Base-by-base conservation (phyloP, 2,113 vertebrate genomes). In the Gambusia holbrooki region DNA sequence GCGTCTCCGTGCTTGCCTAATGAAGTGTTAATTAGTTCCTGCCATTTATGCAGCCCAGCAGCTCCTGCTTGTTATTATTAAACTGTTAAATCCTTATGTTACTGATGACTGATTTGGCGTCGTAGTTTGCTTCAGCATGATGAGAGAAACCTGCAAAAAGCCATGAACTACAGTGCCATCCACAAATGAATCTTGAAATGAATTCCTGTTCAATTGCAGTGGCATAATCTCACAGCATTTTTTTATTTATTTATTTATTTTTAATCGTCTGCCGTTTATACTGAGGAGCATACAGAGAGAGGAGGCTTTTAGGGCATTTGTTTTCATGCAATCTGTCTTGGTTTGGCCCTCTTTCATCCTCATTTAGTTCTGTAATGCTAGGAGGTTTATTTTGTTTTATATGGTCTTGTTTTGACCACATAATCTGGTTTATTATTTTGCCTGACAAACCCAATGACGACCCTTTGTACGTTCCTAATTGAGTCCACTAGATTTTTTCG, bases 1-100 rank as follows among this genome's bases (percentile, higher is more conserved):
- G 66, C 15, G 25, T 79, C 69, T 66, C 68, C 60, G 4, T 63
- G 76, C 77, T 76, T 1, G 60, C 79, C 74, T 87, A 90, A 90
- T 85, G 69, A 86, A 81, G 81, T 76, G 85, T 74, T 87, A 88
- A 90, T 90, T 78, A 80, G 80, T 51, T 48, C 35, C 5, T 74
- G 54, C 71, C 77, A 67, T 81, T 69, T 54, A 48, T 68, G 63
- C 70, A 35, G 74, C 82, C 69, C 45, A 58, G 70, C n/a, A n/a
- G 74, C 66, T 68, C 61, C 66, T 25, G 28, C 80, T 80, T 80
- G 61, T 73, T 76, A 30, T 78, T 78, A 30, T 78, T 62, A 66
- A 14, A 1, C 69, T 27, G 51, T 81, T 74, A 74, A 79, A 78
- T 74, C 29, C 69, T 13, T 71, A 66, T 48, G 75, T 45, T 25